Evolutionary conservation across 92 coral and sea anemone genomes (phyloP), one percentile per base, ranked within the genome.

Genomic region (Blastomussa wellsi): DNA sequence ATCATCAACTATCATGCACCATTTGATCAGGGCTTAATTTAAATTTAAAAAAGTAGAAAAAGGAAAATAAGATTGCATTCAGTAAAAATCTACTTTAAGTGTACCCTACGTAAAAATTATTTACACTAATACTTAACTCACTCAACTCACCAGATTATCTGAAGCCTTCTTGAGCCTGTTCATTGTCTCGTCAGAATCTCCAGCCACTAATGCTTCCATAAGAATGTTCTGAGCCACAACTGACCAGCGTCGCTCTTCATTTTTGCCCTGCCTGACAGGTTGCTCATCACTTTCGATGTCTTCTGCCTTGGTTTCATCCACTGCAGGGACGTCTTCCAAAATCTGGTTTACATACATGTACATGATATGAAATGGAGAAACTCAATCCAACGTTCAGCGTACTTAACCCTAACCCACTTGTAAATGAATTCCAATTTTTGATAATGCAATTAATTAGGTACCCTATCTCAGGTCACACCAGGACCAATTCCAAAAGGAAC

Each of bases 221-320:
- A 96, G 86, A 81, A 96, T 96, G 67, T 83, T 87, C 53, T 86
- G 90, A 53, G 99, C 99, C 68, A 96, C 87, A 37, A 83, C 74
- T 41, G 98, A 95, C 83, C 91, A 78, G 37, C 90, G 89, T 35
- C 93, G 86, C 44, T 93, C 90, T 42, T 90, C 79, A 80, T 55
- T 72, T 71, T 70, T 42, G 5, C 68, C 49, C 65, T 51, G 73
- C 60, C 7, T 37, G 38, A 33, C 68, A 36, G 44, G 19, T 55
- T 72, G 24, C 12, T n/a, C 76, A 28, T 84, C 89, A 12, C 39
- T 31, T 9, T 74, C 92, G 48, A 7, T 49, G 17, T 38, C 84
- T 55, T 68, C 89, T 57, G 83, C 76, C 9, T 47, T 68, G 9
- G 28, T 39, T 37, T 73, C 78, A 37, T 33, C 78, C 20, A 52